Evolutionary conservation across 2,797 vertebrate genomes (phyloP), one percentile per base, ranked within the genome.

Genomic region (Phrynocephalus vlangalii): DNA sequence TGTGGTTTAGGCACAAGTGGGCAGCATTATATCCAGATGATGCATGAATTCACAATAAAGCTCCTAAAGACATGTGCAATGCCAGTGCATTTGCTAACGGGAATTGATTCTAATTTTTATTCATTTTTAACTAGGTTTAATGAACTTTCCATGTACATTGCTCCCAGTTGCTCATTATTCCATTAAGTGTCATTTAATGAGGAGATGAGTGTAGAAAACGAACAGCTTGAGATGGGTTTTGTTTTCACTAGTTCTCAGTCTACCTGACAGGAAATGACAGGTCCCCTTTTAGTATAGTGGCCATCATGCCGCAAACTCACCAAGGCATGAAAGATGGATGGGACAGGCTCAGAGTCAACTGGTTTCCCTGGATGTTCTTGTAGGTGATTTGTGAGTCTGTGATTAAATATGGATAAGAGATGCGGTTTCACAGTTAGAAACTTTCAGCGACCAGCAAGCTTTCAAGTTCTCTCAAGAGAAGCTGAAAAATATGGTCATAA

Each of bases 111-210:
- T 56, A 90, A 94, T 92, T 95, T 95, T 90, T 93, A 97, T 97
- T 96, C 94, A 97, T 97, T 97, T 97, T 97, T 97, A 97, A 97
- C 77, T 22, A 95, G 92, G 91, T 94, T 88, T 96, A 97, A 97
- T 97, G 95, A 97, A 93, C 88, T 96, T 97, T 95, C 92, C 93
- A 95, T 96, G 96, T 95, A 91, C 72, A 78, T 91, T 83, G 88
- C 87, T 96, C 85, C 93, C 91, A 2, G 87, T 92, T 91, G 93
- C 90, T 96, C 93, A 95, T 95, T 95, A 95, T 95, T 92, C 91
- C 94, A 95, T 95, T 96, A 96, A 94, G 94, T 94, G 90, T 90
- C 88, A 92, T 89, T 86, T 90, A 92, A 91, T 90, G 66, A 91
- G 91, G 66, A 94, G 94, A 95, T 92, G 90, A 73, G 86, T 86